Evolutionary conservation across 2,888 invertebrate genomes (phyloP), one percentile per base, ranked within the genome.

Genomic region (Digitonthophagus gazella): DNA sequence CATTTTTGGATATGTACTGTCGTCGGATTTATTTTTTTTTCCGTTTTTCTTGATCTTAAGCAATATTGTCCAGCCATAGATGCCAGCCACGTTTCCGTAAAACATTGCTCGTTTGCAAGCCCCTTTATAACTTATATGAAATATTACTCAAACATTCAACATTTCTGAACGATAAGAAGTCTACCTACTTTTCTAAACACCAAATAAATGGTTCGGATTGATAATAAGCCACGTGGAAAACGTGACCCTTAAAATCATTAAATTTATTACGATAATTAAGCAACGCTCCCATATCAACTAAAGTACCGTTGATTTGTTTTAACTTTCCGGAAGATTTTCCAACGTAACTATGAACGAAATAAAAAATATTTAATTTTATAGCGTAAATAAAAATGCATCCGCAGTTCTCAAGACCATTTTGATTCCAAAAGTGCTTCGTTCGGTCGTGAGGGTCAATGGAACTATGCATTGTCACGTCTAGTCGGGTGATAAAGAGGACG

Each of bases 161-260:
- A 57, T 57, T 16, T 57, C 8, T 57, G n/a, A n/a, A n/a, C n/a
- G n/a, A n/a, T n/a, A n/a, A n/a, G n/a, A n/a, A n/a, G n/a, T n/a
- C n/a, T n/a, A n/a, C n/a, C n/a, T n/a, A n/a, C n/a, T 44, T 44
- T 44, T 5, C 63, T 58, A 58, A 55, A 66, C 68, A 68, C 66
- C 68, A 71, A 15, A 71, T 68, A 66, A 68, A 71, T 8, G 71
- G 71, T 8, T 58, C 64, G 14, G 66, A 71, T 1, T 68, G 64
- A 65, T 64, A 66, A 44, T 64, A 68, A 18, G 66, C 68, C 14
- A 71, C 66, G 56, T 71, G 55, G 64, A 71, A 71, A 19, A 65
- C 20, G 19, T 71, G 71, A 16, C 70, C 71, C 28, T 71, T 71
- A 56, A 71, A 71, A 55, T 71, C 64, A 56, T 16, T 64, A 58